Conservation (phyloP, 2,113 vertebrate species). For the Pterocles burchelli region DNA sequence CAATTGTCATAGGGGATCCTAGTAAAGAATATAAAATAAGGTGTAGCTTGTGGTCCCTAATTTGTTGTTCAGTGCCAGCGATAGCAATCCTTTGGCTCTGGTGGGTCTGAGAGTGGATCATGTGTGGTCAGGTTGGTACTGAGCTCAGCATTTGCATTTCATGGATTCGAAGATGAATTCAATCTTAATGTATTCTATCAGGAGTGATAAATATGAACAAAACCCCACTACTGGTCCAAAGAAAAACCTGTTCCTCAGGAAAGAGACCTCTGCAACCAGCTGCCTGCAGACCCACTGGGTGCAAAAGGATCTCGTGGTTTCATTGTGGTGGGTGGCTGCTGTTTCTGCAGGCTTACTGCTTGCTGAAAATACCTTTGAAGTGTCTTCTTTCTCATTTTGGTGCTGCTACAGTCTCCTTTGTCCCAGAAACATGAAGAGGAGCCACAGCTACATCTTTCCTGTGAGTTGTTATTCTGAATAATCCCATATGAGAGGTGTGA, state of each 20-base stretch:
- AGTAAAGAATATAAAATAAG: neutral
- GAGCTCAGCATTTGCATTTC: neutral
- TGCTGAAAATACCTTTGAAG: neutral
- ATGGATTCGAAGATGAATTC: neutral
- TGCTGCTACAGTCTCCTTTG: neutral
- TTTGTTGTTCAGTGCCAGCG: neutral
- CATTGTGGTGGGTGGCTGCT: neutral
- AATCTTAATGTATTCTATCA: too few relatives aligned
- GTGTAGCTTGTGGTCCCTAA: too few relatives aligned
- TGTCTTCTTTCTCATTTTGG: neutral
- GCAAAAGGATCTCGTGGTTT: neutral
- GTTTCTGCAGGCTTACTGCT: neutral
- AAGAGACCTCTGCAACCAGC: neutral
- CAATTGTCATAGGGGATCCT: neutral
- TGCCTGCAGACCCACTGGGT: neutral
- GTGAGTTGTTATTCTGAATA: neutral
- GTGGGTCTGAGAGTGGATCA: neutral
- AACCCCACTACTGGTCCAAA: neutral
- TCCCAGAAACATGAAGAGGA: neutral
- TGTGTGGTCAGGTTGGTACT: neutral
- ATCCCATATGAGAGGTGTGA: accelerated
- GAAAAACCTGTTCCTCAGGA: neutral
- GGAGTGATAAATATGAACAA: neutral
- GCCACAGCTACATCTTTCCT: accelerated
- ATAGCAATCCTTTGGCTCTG: too few relatives aligned